Evolutionary conservation across 2,797 vertebrate species (phyloP).

Genomic region (Pseudochromis fuscus): DNA sequence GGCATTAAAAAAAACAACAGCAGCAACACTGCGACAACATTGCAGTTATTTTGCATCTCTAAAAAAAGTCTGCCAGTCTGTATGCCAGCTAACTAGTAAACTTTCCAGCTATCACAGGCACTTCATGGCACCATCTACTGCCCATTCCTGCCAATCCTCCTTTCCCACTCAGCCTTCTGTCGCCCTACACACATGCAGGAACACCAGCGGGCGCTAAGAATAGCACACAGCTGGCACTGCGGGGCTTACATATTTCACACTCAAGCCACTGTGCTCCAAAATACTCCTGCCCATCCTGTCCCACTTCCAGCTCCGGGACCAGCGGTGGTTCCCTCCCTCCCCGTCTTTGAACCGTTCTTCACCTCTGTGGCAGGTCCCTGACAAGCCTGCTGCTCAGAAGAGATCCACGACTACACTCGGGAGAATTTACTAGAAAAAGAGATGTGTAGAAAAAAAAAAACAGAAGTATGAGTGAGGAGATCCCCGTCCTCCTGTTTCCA

Average conservation of each 20-base stretch:
- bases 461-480: conserved; percentile 42
- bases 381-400: conserved; percentile 67
- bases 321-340: conserved; percentile 56
- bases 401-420: conserved; percentile 67
- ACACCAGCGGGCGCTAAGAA: conserved; percentile 82
- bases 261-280: conserved; percentile 79
- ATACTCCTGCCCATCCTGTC: conserved; percentile 75
- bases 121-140: conserved; percentile 51
- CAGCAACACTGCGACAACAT: background rate
- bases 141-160: conserved; percentile 71
- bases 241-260: conserved; percentile 85
- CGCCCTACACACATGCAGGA: conserved; percentile 73
- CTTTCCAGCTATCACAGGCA: conserved; percentile 60
- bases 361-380: conserved; percentile 66
- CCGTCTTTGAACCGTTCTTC: conserved; percentile 77
- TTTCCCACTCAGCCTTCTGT: conserved; percentile 76
- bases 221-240: conserved; percentile 87
- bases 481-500: conserved; percentile 47
- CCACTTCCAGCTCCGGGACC: conserved; percentile 73
- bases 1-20: background rate
- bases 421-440: conserved; percentile 69
- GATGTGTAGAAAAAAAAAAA: conserved; percentile 63
- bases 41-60: background rate
- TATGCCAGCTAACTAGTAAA: conserved; percentile 42
- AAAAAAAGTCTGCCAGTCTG: background rate